A percentile compares a stretch with the other conserved stretches of the same genome.
phyloP scores from a whole-genome alignment of 2,113 vertebrate genomes.

The Bujurquina vittata region DNA sequence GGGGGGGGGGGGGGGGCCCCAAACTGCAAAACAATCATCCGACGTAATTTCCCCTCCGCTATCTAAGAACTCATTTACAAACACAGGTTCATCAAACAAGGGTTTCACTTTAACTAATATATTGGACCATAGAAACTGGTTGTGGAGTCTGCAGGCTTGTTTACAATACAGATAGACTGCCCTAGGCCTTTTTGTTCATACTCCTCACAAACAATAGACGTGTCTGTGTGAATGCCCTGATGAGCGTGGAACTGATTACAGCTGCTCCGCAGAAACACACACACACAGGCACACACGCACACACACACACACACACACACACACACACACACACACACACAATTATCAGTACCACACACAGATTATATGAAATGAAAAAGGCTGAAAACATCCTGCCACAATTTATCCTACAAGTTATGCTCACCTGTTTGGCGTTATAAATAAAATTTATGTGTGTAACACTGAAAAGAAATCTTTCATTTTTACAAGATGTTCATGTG shows the following conservation, averaged over 20 bases:
- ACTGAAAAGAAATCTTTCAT: not conserved
- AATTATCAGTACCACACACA: not conserved
- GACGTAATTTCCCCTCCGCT: not conserved
- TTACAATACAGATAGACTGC: conserved; percentile 39
- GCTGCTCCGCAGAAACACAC: conserved; percentile 27
- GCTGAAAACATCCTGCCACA: not conserved
- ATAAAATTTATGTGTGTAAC: not conserved
- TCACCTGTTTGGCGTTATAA: not conserved
- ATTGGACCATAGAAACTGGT: not conserved
- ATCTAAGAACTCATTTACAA: not conserved
- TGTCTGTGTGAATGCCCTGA: conserved; percentile 26
- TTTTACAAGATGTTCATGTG: conserved; percentile 15
- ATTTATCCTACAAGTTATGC: not conserved
- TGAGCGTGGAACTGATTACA: conserved; percentile 44
- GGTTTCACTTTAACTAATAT: not conserved
- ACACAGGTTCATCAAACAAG: not conserved
- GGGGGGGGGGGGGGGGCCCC: too few species aligned
- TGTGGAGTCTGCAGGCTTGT: conserved; percentile 20
- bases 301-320: conserved; percentile 8
- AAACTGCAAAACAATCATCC: not conserved
- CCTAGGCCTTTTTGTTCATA: conserved; percentile 32
- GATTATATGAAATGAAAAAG: not conserved
- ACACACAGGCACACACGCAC: not conserved
- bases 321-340: not conserved
- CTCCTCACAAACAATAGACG: conserved; percentile 55